These are phyloP conservation scores for Caenorhabditis sp. DNA, from an alignment of 2,888 invertebrate genomes.

Conservation along the genomic window DNA sequence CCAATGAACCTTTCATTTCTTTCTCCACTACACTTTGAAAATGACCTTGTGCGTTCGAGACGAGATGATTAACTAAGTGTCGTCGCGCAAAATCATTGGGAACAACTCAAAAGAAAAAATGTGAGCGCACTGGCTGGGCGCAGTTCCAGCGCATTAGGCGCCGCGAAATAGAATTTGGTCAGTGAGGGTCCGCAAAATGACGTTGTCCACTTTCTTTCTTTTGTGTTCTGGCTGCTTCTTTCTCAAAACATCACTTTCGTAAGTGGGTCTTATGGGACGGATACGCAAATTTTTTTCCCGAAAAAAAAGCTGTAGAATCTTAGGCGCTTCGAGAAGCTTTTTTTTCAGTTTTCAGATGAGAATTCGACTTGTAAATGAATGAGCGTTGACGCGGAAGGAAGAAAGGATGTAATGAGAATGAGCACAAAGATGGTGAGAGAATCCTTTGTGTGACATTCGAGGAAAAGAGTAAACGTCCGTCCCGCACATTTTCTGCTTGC, in stretches of 20 bases:
- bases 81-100: slow-evolving; percentile 2
- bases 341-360: neutral
- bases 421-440: neutral
- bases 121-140: slow-evolving; percentile 10
- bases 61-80: slow-evolving; percentile 41
- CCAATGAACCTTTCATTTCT: slow-evolving; percentile 10
- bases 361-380: too few relatives aligned
- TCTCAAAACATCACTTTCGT: slow-evolving; percentile 15
- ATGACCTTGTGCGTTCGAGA: slow-evolving; percentile 40
- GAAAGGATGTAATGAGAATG: too few relatives aligned
- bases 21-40: neutral
- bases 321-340: slow-evolving; percentile 4
- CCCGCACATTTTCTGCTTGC: too few relatives aligned
- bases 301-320: too few relatives aligned
- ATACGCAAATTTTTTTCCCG: neutral
- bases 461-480: neutral
- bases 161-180: slow-evolving; percentile 46
- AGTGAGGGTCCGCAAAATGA: slow-evolving; percentile 23
- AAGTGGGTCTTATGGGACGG: neutral
- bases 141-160: slow-evolving; percentile 39
- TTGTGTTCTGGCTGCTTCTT: slow-evolving; percentile 30
- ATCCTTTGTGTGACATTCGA: neutral
- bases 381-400: too few relatives aligned
- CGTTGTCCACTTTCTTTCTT: slow-evolving; percentile 14
- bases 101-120: slow-evolving; percentile 1